A percentile compares a stretch with the other conserved stretches of the same genome.
Conservation (phyloP, 2,888 invertebrate species). For the Drosophila bunnanda region DNA sequence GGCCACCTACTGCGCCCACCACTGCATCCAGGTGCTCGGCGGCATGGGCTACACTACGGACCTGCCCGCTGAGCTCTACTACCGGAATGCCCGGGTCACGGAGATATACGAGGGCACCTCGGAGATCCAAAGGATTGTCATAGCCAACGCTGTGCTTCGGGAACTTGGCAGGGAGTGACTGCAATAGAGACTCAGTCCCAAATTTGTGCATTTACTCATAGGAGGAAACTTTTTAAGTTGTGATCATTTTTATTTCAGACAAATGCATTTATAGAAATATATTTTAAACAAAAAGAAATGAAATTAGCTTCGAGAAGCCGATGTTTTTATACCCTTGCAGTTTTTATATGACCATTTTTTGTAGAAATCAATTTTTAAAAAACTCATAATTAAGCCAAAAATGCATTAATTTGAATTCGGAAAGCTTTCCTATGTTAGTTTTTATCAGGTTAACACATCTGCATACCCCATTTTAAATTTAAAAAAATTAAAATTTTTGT, state of each 20-base stretch:
- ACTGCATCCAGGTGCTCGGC: conserved; percentile 94
- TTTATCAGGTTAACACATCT: too few species aligned
- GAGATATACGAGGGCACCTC: conserved; percentile 99
- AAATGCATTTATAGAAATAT: conserved; percentile 4
- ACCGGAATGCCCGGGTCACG: conserved; percentile 97
- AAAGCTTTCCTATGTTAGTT: too few species aligned
- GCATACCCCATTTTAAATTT: too few species aligned
- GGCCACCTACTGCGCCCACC: conserved; percentile 95
- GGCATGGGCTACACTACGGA: conserved; percentile 97
- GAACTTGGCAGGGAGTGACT: conserved; percentile 85
- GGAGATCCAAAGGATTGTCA: conserved; percentile 96
- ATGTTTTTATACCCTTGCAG: too few species aligned
- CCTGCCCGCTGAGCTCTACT: conserved; percentile 97
- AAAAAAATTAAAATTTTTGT: too few species aligned
- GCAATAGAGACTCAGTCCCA: not conserved
- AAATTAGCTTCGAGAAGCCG: too few species aligned
- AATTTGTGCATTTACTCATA: not conserved
- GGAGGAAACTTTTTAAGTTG: not conserved
- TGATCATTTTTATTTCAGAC: not conserved
- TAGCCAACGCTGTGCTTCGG: conserved; percentile 94
- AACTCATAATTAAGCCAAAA: too few species aligned
- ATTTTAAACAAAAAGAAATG: too few species aligned
- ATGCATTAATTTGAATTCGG: too few species aligned
- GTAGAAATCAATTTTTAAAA: too few species aligned
- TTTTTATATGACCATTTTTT: too few species aligned